Base-by-base conservation (phyloP, 23 tunicate species). In the Halocynthia aurantium region DNA sequence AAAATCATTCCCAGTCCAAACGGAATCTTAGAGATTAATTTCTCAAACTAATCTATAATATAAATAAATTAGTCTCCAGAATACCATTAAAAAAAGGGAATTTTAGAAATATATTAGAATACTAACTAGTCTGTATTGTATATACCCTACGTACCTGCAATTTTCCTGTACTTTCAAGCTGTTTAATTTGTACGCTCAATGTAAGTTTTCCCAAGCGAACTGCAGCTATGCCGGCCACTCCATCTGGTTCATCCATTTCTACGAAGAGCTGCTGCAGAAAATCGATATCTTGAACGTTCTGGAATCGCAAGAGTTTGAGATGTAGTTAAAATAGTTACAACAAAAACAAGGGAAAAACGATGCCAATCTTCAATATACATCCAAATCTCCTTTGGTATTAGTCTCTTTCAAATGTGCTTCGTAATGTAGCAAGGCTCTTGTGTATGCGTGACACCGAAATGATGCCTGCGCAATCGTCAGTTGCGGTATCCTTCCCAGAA, bases 161-260 rank as follows among this genome's bases (percentile, higher is more conserved):
- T 22, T 90, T 85, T 21, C 98, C 98, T 9, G 85, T 83, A 68
- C 88, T 86, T 75, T 92, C 93, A 19, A 92, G 69, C 31, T 87
- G 82, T 49, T 82, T 78, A 5, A 92, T 70, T 69, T 85, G 86
- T 8, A 86, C 86, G 67, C 83, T 86, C 7, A 75, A 78, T 19
- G 85, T 82, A 5, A 92, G 88, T 72, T 86, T 85, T 19, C 69
- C 88, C 57, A 81, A 84, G 50, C 82, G 61, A 31, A 86, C 88
- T 53, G 82, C 83, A 50, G 89, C 87, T 40, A 82, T 79, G 6
- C 98, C 98, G 21, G 82, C 69, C 58, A 92, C 92, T n/a, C 98
- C 98, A 53, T 92, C 98, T 6, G 88, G 76, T 54, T 92, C 98
- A 52, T 92, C 83, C 92, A 92, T 92, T 69, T 82, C 92, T 7